Evolutionary conservation across 2,113 vertebrate genomes (phyloP), one percentile per base, ranked within the genome.

Genomic region (Cyanoderma ruficeps): DNA sequence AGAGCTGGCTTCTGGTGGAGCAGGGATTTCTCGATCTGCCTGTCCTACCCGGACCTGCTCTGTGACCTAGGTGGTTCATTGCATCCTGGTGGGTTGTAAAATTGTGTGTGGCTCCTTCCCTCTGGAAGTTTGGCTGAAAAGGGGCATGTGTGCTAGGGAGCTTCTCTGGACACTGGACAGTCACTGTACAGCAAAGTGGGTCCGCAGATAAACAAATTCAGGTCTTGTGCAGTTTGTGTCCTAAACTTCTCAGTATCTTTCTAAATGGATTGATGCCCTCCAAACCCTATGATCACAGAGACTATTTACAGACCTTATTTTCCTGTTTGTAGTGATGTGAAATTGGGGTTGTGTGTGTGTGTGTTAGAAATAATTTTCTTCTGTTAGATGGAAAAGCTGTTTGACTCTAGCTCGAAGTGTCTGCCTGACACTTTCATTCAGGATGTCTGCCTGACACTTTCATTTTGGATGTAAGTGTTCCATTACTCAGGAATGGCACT

Each of bases 341-440:
- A 19, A 39, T 9, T 80, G 25, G 1, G 49, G 3, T 1, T 0
- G 5, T 1, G 10, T 0, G 4, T 3, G 11, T 23, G 30, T 76
- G 13, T 49, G 13, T 50, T 52, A 42, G 56, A 81, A 84, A n/a
- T 35, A 30, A 15, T 81, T 16, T 10, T 14, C 35, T 81, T 87
- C 68, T 8, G 2, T 64, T 78, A 47, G 64, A 28, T 68, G 69
- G 39, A 87, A 64, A 79, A 81, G 47, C 24, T 81, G 11, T 59
- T 91, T 87, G 60, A 81, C 42, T 74, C 16, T 20, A 72, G 44
- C 28, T 69, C 2, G 25, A 50, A 81, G 39, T 52, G 23, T 49
- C 42, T 61, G 55, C 39, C 16, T 2, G 1, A 24, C 14, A 15
- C 49, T 83, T 65, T 35, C 9, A 56, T 35, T 46, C 14, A n/a